Conservation (phyloP, 1,140 invertebrate genomes). For the Musca domestica region DNA sequence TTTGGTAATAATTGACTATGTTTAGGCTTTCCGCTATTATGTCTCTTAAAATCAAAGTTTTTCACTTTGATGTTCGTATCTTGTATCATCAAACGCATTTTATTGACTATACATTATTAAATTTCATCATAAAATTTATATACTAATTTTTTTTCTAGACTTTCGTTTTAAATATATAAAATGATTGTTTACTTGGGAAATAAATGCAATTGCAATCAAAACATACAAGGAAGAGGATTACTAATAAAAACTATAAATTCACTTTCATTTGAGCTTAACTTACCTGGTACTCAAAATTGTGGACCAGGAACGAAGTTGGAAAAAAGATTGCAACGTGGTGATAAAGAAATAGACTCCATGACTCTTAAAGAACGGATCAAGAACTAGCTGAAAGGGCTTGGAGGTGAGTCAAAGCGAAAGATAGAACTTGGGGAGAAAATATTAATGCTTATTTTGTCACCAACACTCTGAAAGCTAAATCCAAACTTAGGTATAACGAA, state of each 20-base stretch:
- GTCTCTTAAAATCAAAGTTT: too few species aligned
- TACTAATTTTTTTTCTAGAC: too few species aligned
- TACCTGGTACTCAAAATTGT: conserved; percentile 55
- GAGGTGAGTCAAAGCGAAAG: conserved; percentile 45
- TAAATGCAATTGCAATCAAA: too few species aligned
- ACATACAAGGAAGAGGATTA: conserved; percentile 27
- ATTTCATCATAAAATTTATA: too few species aligned
- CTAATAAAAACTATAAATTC: conserved; percentile 51
- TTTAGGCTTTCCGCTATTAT: too few species aligned
- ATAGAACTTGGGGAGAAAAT: conserved; percentile 36
- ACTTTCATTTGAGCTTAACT: conserved; percentile 53
- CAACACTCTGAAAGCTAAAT: conserved; percentile 30
- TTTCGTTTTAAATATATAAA: too few species aligned
- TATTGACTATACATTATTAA: too few species aligned
- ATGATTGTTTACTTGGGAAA: too few species aligned
- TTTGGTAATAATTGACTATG: too few species aligned
- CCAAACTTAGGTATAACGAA: conserved; percentile 26
- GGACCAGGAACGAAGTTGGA: conserved; percentile 55
- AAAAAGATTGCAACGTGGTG: conserved; percentile 49
- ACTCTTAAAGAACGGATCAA: conserved; percentile 50
- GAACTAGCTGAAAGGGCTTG: conserved; percentile 50
- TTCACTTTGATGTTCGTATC: too few species aligned
- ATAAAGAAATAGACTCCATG: conserved; percentile 51
- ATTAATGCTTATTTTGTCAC: conserved; percentile 25
- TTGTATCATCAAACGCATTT: too few species aligned